Conservation (phyloP, 2,797 vertebrate genomes). For the Paedocypris micromegethes region DNA sequence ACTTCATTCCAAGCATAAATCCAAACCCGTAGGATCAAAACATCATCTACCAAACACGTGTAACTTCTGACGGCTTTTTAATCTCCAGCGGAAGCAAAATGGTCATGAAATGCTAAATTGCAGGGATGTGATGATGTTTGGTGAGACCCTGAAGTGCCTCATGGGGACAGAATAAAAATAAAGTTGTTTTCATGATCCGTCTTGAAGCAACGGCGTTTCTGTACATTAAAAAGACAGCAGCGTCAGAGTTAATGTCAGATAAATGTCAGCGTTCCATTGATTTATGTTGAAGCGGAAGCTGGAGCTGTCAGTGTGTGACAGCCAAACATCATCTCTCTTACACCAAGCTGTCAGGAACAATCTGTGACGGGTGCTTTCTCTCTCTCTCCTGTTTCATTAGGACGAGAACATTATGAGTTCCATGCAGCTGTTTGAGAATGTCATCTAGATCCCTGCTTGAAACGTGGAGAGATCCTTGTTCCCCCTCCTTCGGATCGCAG, state of each 20-base stretch:
- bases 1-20: too few relatives aligned
- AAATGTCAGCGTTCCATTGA: conserved; percentile 7
- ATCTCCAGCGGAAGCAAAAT: neutral
- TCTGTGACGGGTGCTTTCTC: conserved; percentile 5
- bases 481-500: conserved; percentile 3
- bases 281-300: neutral
- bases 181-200: conserved; percentile 9
- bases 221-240: neutral
- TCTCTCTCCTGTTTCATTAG: conserved; percentile 58
- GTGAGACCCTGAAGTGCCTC: too few relatives aligned
- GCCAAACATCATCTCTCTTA: neutral
- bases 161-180: neutral
- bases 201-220: neutral
- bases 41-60: too few relatives aligned
- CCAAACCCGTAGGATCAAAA: too few relatives aligned
- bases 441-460: conserved; percentile 68
- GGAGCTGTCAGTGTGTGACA: neutral
- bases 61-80: neutral
- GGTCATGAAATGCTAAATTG: neutral
- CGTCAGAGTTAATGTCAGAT: conserved; percentile 12
- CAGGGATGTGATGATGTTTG: too few relatives aligned
- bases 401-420: conserved; percentile 92
- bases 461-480: conserved; percentile 8
- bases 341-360: neutral
- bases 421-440: conserved; percentile 93